These are phyloP conservation scores for Porites lutea DNA, from an alignment of 64 coral and sea anemone species.

Conservation along the genomic window DNA sequence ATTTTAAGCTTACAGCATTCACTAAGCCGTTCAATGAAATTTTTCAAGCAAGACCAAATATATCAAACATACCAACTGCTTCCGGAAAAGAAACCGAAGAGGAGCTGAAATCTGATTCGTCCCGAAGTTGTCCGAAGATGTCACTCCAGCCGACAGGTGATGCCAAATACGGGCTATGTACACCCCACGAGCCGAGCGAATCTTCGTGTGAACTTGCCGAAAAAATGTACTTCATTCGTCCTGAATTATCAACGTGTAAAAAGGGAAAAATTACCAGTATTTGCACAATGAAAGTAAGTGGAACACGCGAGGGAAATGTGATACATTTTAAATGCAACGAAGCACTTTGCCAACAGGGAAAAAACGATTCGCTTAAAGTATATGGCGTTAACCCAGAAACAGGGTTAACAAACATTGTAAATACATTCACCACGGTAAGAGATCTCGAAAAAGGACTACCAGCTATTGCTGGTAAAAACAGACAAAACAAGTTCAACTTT, in stretches of 20 bases:
- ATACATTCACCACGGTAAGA: conserved; percentile 5
- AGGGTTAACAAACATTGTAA: conserved; percentile 14
- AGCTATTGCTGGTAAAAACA: conserved; percentile 21
- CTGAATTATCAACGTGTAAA: conserved; percentile 2
- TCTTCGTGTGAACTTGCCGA: neutral
- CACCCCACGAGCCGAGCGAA: conserved; percentile 21
- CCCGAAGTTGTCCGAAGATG: neutral
- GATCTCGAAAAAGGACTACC: conserved; percentile 48
- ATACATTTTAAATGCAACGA: conserved; percentile 16
- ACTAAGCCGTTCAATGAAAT: neutral
- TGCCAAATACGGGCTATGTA: conserved; percentile 31
- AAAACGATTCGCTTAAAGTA: neutral
- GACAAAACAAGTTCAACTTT: conserved; percentile 64
- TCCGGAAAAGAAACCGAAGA: too few relatives aligned
- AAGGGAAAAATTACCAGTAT: neutral
- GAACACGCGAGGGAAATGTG: neutral
- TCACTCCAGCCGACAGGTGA: neutral
- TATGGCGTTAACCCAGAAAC: conserved; percentile 4
- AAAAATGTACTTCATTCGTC: conserved; percentile 18
- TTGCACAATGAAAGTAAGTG: conserved; percentile 12
- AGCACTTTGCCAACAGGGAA: conserved; percentile 13
- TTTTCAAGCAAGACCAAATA: too few relatives aligned
- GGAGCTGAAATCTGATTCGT: neutral
- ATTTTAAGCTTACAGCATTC: neutral
- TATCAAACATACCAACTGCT: too few relatives aligned